These are phyloP conservation scores for Hoplodrina ambigua DNA, from an alignment of 2,888 invertebrate species.

Conservation along the genomic window DNA sequence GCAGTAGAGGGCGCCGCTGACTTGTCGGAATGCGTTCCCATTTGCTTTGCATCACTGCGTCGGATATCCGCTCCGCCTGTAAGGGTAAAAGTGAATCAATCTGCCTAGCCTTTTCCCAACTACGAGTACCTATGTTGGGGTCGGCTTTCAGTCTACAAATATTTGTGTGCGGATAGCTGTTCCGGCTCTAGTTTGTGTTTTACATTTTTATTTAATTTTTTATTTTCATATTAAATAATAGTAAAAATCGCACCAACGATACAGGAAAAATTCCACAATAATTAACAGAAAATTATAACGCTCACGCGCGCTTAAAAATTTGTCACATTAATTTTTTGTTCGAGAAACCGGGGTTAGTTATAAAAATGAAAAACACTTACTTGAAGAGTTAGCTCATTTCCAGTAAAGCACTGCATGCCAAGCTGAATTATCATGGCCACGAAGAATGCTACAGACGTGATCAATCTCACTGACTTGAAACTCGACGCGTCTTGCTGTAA, in stretches of 20 bases:
- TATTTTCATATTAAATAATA: too few species aligned
- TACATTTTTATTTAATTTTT: too few species aligned
- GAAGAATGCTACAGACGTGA: conserved; percentile 86
- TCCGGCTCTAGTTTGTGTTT: too few species aligned
- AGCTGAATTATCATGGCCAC: conserved; percentile 85
- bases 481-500: conserved; percentile 86
- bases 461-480: conserved; percentile 80
- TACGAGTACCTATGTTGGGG: too few species aligned
- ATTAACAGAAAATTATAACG: too few species aligned
- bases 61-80: conserved; percentile 79
- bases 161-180: too few species aligned
- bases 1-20: conserved; percentile 73
- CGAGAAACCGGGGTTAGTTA: background rate
- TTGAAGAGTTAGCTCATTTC: conserved; percentile 83
- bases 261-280: too few species aligned
- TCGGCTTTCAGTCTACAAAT: too few species aligned
- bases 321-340: too few species aligned
- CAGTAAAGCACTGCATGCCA: conserved; percentile 85
- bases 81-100: background rate
- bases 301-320: too few species aligned
- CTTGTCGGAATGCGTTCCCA: conserved; percentile 82
- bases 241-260: too few species aligned
- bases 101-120: too few species aligned
- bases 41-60: conserved; percentile 81
- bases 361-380: conserved; percentile 64